Evolutionary conservation across 2,888 invertebrate species (phyloP).

Genomic region (Heteromurus nitidus): DNA sequence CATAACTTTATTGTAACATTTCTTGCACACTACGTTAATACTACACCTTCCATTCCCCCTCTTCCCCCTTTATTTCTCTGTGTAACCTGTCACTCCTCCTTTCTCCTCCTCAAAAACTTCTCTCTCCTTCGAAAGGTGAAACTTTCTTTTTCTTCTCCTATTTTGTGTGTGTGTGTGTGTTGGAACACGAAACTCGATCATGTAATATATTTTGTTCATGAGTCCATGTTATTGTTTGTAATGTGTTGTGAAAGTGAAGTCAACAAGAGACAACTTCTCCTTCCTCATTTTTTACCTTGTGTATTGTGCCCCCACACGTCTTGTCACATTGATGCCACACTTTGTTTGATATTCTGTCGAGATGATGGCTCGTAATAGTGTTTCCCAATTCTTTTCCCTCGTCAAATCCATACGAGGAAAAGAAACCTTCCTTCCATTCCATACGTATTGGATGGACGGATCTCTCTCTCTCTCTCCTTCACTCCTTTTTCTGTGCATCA

Average conservation of each 20-base stretch:
- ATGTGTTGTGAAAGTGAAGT: not conserved
- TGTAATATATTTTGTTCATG: not conserved
- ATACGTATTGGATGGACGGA: no score
- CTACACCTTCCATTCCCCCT: not conserved
- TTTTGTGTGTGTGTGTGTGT: no score
- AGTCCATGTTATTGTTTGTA: no score
- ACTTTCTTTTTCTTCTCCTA: not conserved
- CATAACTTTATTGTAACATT: no score
- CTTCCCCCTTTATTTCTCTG: not conserved
- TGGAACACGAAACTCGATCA: no score
- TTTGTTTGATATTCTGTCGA: constrained; percentile 41
- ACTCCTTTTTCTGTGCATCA: no score
- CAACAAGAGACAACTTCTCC: not conserved
- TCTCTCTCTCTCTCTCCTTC: no score
- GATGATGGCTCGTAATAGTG: constrained; percentile 42
- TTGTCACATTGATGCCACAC: constrained; percentile 38
- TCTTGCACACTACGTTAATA: no score
- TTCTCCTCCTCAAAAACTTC: not conserved
- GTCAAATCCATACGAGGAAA: not conserved
- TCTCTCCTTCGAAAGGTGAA: no score
- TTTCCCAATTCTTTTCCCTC: constrained; percentile 8
- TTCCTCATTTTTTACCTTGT: not conserved
- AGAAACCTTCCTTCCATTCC: no score
- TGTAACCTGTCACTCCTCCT: not conserved
- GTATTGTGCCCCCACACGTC: not conserved